Evolutionary conservation across 2,888 invertebrate genomes (phyloP).

Genomic region (Stenodema calcarata): DNA sequence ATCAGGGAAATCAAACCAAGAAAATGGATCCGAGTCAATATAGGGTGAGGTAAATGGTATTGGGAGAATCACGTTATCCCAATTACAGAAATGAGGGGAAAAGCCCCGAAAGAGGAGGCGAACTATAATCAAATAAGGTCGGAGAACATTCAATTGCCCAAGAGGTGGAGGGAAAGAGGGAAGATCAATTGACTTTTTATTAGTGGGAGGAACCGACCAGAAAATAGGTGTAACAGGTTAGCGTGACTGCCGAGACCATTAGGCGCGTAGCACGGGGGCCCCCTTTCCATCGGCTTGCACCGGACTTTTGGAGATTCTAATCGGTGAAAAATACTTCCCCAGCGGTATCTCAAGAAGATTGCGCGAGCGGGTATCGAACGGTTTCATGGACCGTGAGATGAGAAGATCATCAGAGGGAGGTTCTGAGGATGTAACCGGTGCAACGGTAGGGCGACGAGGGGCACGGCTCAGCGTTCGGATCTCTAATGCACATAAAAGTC

Average conservation of each 20-base stretch:
- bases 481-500: too few species aligned
- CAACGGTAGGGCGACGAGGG: too few species aligned
- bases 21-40: neutral
- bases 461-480: too few species aligned
- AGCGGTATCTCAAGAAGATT: neutral
- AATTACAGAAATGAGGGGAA: constrained; percentile 41
- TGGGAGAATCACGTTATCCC: constrained; percentile 38
- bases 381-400: too few species aligned
- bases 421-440: too few species aligned
- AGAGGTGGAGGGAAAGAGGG: neutral
- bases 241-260: constrained; percentile 40
- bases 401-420: neutral
- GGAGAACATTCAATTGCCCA: constrained; percentile 30
- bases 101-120: constrained; percentile 22
- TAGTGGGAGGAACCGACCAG: constrained; percentile 46
- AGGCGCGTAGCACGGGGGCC: constrained; percentile 42
- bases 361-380: neutral
- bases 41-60: constrained; percentile 36
- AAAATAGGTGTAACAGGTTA: constrained; percentile 49
- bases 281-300: neutral
- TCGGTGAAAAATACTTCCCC: neutral
- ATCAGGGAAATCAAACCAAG: neutral
- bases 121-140: constrained; percentile 45
- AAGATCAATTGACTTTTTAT: constrained; percentile 47
- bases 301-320: neutral